A percentile compares a stretch with the other conserved stretches of the same genome.
phyloP scores from a whole-genome alignment of 2,113 vertebrate genomes.

The Brachyhypopomus gauderio region DNA sequence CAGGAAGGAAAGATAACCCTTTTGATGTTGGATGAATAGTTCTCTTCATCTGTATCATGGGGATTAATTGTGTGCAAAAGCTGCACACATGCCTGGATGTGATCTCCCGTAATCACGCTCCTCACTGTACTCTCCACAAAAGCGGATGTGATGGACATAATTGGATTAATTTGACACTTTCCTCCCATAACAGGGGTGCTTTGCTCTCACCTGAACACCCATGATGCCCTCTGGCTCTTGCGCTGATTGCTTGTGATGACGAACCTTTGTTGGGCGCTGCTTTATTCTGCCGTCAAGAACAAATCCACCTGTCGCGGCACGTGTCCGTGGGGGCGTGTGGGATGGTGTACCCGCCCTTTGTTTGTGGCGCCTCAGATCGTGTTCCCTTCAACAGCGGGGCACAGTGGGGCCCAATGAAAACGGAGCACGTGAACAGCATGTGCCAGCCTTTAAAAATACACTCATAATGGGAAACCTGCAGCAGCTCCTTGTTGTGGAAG shows the following conservation, averaged over 20 bases:
- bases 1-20: conserved; percentile 49
- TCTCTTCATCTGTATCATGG: conserved; percentile 19
- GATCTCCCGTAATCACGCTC: conserved; percentile 42
- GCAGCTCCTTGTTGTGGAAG: conserved; percentile 60
- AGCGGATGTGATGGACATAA: conserved; percentile 35
- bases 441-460: conserved; percentile 68
- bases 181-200: not conserved
- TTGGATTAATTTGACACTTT: conserved; percentile 16
- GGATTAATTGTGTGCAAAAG: conserved; percentile 43
- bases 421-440: conserved; percentile 62
- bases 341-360: conserved; percentile 72
- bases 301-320: conserved; percentile 4
- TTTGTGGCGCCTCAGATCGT: conserved; percentile 64
- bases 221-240: not conserved
- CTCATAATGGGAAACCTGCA: conserved; percentile 71
- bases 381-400: conserved; percentile 66
- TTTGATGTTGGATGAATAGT: conserved; percentile 41
- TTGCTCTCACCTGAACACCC: not conserved
- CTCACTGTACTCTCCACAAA: not conserved
- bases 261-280: conserved; percentile 36
- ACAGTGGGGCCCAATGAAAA: conserved; percentile 65
- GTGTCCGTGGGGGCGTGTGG: not conserved
- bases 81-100: conserved; percentile 39
- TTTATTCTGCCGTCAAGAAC: conserved; percentile 56
- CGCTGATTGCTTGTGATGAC: conserved; percentile 38